Percentiles rank a stretch among this genome's conserved stretches.
Conservation (phyloP, 2,113 vertebrate species). For the Aegotheles bennettii region DNA sequence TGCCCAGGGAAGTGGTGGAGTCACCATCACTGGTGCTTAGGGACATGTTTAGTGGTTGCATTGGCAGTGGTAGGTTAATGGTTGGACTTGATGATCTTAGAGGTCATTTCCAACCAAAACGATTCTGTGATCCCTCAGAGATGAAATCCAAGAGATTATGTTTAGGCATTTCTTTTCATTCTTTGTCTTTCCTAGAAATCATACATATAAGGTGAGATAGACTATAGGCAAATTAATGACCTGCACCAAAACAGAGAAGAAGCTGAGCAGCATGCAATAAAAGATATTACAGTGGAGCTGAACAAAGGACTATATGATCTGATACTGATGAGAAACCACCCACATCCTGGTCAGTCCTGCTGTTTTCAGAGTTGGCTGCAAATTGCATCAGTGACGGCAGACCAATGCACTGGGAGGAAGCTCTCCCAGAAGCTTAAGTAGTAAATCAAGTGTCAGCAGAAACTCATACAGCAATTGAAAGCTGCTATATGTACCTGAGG, state of each 20-base stretch:
- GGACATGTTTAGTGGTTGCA: too few relatives aligned
- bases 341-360: neutral
- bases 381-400: neutral
- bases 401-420: neutral
- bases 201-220: neutral
- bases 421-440: neutral
- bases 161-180: neutral
- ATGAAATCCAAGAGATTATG: neutral
- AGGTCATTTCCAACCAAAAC: too few relatives aligned
- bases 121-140: too few relatives aligned
- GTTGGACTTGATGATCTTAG: too few relatives aligned
- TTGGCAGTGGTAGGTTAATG: too few relatives aligned
- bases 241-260: neutral
- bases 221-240: neutral
- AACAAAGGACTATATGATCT: neutral
- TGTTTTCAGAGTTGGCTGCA: neutral
- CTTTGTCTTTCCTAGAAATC: neutral
- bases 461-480: neutral
- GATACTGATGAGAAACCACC: neutral
- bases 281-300: accelerated
- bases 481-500: accelerated
- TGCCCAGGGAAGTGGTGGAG: too few relatives aligned
- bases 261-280: neutral
- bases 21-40: too few relatives aligned
- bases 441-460: neutral